These are phyloP conservation scores for Trachelipus rathkii DNA, from an alignment of 1,140 invertebrate genomes.

Conservation along the genomic window DNA sequence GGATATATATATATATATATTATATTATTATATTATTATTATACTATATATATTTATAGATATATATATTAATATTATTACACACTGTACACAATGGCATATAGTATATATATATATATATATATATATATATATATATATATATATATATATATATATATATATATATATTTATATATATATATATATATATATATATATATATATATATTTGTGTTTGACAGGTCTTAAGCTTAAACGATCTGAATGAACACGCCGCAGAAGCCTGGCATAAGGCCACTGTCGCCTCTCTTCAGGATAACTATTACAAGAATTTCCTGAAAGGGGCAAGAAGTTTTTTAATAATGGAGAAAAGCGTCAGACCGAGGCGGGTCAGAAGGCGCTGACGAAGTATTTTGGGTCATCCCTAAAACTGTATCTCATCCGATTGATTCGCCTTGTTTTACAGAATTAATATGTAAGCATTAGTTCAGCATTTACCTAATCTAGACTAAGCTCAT, in stretches of 20 bases:
- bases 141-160: conserved; percentile 15
- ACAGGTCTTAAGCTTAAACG: neutral
- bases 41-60: no score
- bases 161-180: conserved; percentile 8
- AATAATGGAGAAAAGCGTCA: neutral
- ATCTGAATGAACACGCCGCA: neutral
- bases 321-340: neutral
- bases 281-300: neutral
- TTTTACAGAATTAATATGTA: neutral
- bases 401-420: neutral
- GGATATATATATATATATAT: neutral
- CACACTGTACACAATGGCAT: no score
- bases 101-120: neutral
- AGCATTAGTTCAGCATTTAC: no score
- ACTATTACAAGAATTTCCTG: neutral
- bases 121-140: conserved; percentile 13
- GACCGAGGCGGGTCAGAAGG: neutral
- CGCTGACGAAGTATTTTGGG: neutral
- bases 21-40: neutral
- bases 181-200: conserved; percentile 15
- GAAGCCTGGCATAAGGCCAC: neutral
- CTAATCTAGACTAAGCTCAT: no score
- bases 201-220: neutral
- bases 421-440: neutral
- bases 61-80: no score